Evolutionary conservation across 1,140 invertebrate species (phyloP), one percentile per base, ranked within the genome.

Genomic region (Ceratoteleas bidentatus): DNA sequence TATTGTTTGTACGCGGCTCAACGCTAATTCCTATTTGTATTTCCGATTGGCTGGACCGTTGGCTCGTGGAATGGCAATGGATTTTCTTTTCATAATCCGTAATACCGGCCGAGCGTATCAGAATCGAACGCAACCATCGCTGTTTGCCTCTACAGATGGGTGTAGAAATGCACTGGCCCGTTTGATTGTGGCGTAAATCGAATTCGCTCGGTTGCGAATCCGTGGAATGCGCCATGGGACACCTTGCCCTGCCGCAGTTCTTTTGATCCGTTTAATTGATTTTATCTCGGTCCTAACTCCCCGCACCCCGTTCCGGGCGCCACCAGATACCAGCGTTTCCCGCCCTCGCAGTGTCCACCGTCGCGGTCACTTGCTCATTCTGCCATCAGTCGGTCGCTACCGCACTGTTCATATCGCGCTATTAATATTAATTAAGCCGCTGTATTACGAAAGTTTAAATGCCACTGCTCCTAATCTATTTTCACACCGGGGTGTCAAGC

Each of bases 11-110:
- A 87, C 83, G 83, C 73, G 84, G 88, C 88, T 90, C 84, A 89
- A 87, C 85, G 85, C 83, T 89, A 89, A 90, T 89, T 88, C 87
- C 86, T 90, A 89, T 90, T 89, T 90, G 88, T 87, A 86, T 85
- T 85, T 88, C 84, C 86, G 86, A 89, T 90, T 90, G 86, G 85
- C 78, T 80, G 82, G 76, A 83, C 84, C 81, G 74, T 81, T 84
- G 85, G 73, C 84, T 80, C 81, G 78, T 82, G 76, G 77, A 84
- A 81, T 84, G 76, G 77, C 77, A 72, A 84, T 81, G 87, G 87
- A 88, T 89, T 89, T 88, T 87, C 87, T 87, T 87, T 87, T 89
- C 86, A 89, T 89, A 89, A 90, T 89, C 86, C 86, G 84, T 85
- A 85, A 85, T 88, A 78, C 80, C 78, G 69, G 66, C 76, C 83